Base-by-base conservation (phyloP, 2,888 invertebrate genomes). In the Aphodius sticticus region DNA sequence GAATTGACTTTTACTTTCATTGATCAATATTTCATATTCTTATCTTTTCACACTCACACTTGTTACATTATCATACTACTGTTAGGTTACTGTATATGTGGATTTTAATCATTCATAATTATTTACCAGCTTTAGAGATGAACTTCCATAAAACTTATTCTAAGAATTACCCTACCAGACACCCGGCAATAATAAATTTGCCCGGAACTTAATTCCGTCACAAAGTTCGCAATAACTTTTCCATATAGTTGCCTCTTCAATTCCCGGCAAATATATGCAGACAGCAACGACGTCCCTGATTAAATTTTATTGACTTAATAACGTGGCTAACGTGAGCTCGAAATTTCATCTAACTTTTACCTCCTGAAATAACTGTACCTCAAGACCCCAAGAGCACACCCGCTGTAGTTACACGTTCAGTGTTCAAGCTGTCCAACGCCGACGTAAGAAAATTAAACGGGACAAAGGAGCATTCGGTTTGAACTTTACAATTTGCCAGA, bases 331-430 rank as follows among this genome's bases (percentile, higher is more conserved):
- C 53, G 53, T 7, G 9, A 53, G 53, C 53, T 53, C 53, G 53
- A 53, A 53, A 53, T 53, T 53, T 53, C 53, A 53, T 53, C 53
- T 53, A 53, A 53, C 53, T 53, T 53, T 53, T 53, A 53, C 53
- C 53, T 12, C 53, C 53, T 53, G 6, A 53, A 53, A 53, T 53
- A 53, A 53, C 9, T 53, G 53, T 53, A 5, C 53, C 53, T 53
- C 53, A 7, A 53, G 3, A 53, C 9, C 9, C 53, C 12, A 53
- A 53, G 53, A 53, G 53, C 12, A 53, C 53, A 53, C 53, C 12
- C 53, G 12, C 53, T 53, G 53, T 12, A 12, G 2, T 53, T 53
- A 12, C 53, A 53, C 53, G 12, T 5, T 53, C 6, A 53, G 2
- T 5, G 53, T 53, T 53, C 53, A 53, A 53, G 9, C 53, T 53